Base-by-base conservation (phyloP, 2,797 vertebrate genomes). In the Coreius guichenoti region DNA sequence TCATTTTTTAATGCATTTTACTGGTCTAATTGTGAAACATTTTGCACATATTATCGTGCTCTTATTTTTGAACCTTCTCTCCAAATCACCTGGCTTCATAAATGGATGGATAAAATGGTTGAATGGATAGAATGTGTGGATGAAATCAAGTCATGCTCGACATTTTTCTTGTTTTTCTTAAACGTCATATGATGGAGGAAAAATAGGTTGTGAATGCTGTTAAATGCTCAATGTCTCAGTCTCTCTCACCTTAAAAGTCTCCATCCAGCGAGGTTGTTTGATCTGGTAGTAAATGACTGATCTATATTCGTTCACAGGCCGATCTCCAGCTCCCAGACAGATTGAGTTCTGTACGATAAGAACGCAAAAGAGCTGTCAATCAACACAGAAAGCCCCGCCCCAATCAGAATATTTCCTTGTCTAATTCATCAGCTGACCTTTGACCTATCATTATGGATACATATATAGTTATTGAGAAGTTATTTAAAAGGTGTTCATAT, bases 261-360 rank as follows among this genome's bases (percentile, higher is more conserved):
- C 98, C 95, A 98, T 97, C 98, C 98, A 99, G 21, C 97, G 97
- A 0, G 98, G 98, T 90, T 99, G 98, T 90, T 99, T 99, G 91
- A 99, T 92, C 94, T 99, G 98, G 89, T 99, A 99, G 94, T 99
- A 99, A 80, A 99, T 96, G 49, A 99, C 97, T 0, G 98, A 99
- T 91, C 94, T 96, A 87, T 98, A 98, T 84, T 98, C 97, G 19
- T 92, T 96, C 89, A 96, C 95, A 0, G 94, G 94, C 89, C 97
- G 97, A 94, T 98, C 97, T 82, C 98, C 98, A 0, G 98, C 98
- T 90, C 98, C 98, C 82, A 97, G 90, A 90, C 97, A 98, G 92
- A 99, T 97, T 58, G 97, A 97, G 89, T 97, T 95, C 95, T 96
- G 84, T 63, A 45, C 33, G 16, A 29, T 1, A 29, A 8, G 7